Conservation (phyloP, 2,113 vertebrate genomes). For the Turnix velox region DNA sequence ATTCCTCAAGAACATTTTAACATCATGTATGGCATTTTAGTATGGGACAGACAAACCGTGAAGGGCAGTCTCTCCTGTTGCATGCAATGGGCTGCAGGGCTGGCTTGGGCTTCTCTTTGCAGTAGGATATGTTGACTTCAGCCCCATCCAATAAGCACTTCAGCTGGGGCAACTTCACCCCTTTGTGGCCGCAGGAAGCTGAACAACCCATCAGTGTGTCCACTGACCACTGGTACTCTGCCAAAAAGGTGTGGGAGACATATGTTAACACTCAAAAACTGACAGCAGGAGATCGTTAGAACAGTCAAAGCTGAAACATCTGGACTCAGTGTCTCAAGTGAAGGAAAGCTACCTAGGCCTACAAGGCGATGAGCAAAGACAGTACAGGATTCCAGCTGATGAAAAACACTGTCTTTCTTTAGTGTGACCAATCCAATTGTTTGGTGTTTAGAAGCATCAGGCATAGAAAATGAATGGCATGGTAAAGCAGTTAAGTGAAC, state of each 20-base stretch:
- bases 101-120: conserved; percentile 72
- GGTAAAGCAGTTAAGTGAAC: neutral
- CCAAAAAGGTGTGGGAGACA: neutral
- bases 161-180: conserved; percentile 72
- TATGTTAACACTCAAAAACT: neutral
- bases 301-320: neutral
- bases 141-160: conserved; percentile 72
- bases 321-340: neutral
- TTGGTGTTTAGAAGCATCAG: neutral
- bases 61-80: conserved; percentile 83
- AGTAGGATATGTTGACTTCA: conserved; percentile 65
- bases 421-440: neutral
- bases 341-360: neutral
- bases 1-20: neutral
- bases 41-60: conserved; percentile 73
- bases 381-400: neutral
- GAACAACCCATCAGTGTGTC: conserved; percentile 74
- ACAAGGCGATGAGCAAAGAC: neutral
- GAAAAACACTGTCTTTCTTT: neutral
- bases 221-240: conserved; percentile 76
- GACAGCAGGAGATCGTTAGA: neutral
- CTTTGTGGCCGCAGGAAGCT: conserved; percentile 75
- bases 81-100: conserved; percentile 72
- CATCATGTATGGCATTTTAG: neutral
- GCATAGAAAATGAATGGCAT: neutral